A percentile compares a stretch with the other conserved stretches of the same genome.
phyloP scores from a whole-genome alignment of 2,888 invertebrate species.

The Horisme vitalbata region DNA sequence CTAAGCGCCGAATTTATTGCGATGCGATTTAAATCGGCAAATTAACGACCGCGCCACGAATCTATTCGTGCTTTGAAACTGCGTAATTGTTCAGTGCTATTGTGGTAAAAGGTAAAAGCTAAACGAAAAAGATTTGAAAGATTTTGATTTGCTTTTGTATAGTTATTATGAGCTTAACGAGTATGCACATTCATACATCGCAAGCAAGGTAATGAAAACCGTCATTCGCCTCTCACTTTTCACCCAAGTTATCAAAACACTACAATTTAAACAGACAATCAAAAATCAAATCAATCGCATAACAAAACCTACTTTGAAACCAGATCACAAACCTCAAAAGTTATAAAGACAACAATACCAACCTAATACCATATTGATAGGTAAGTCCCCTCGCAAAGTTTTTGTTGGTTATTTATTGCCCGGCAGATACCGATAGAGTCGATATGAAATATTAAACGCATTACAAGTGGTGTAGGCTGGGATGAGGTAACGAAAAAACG shows the following conservation, averaged over 20 bases:
- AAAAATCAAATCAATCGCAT: no score
- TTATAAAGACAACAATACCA: conserved; percentile 52
- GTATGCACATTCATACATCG: no score
- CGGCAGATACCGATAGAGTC: conserved; percentile 74
- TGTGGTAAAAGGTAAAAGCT: no score
- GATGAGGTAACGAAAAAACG: conserved; percentile 77
- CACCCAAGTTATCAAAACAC: no score
- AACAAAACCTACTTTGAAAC: conserved; percentile 12
- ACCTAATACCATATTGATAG: conserved; percentile 80
- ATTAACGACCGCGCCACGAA: conserved; percentile 71
- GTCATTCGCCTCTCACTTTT: no score
- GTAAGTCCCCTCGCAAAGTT: conserved; percentile 57
- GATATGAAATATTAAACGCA: conserved; percentile 82
- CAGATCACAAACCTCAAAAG: conserved; percentile 20
- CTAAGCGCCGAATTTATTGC: conserved; percentile 74
- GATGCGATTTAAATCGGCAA: conserved; percentile 77
- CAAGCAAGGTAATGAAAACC: no score
- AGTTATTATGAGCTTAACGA: no score
- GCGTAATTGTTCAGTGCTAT: conserved; percentile 18
- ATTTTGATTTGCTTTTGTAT: no score
- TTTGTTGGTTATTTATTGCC: conserved; percentile 78
- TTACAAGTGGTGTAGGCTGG: conserved; percentile 79
- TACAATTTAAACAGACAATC: not conserved
- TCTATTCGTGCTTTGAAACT: conserved; percentile 51
- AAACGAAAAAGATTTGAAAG: no score